Conservation (phyloP, 2,888 invertebrate genomes). For the Eucera pruinosa region DNA sequence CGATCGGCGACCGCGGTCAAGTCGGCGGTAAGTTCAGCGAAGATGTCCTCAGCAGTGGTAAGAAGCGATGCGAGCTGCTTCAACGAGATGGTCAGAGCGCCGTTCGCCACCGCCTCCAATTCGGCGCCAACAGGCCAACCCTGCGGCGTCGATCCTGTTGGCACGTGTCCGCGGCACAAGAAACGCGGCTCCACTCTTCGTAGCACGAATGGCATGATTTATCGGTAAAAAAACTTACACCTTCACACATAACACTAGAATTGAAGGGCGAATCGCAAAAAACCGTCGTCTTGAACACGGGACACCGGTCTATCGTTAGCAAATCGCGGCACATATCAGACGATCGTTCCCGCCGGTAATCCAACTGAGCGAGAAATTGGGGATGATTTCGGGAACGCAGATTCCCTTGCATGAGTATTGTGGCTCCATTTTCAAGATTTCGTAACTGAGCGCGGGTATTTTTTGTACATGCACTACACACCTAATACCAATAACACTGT, state of each 20-base stretch:
- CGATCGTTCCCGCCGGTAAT: conserved; percentile 5
- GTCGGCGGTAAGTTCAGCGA: conserved; percentile 91
- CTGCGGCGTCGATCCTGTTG: conserved; percentile 92
- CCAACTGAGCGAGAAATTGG: conserved; percentile 6
- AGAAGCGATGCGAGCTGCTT: conserved; percentile 94
- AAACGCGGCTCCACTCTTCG: conserved; percentile 93
- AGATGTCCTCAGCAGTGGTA: conserved; percentile 93
- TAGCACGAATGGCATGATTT: conserved; percentile 93
- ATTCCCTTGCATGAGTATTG: not conserved
- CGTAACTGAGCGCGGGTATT: not conserved
- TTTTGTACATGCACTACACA: conserved; percentile 34
- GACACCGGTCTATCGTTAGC: conserved; percentile 35
- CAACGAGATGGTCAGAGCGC: conserved; percentile 93
- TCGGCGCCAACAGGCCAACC: conserved; percentile 93
- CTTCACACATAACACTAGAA: conserved; percentile 51
- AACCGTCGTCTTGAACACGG: not conserved
- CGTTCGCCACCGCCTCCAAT: conserved; percentile 94
- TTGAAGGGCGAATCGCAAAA: not conserved
- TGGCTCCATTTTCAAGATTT: conserved; percentile 21
- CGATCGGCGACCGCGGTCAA: conserved; percentile 90
- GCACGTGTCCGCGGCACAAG: conserved; percentile 90
- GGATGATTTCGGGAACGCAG: not conserved
- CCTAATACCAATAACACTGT: conserved; percentile 15
- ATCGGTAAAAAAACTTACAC: conserved; percentile 21
- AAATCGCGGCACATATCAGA: not conserved